Evolutionary conservation across 2,797 vertebrate genomes (phyloP).

Genomic region (Dallia pectoralis): DNA sequence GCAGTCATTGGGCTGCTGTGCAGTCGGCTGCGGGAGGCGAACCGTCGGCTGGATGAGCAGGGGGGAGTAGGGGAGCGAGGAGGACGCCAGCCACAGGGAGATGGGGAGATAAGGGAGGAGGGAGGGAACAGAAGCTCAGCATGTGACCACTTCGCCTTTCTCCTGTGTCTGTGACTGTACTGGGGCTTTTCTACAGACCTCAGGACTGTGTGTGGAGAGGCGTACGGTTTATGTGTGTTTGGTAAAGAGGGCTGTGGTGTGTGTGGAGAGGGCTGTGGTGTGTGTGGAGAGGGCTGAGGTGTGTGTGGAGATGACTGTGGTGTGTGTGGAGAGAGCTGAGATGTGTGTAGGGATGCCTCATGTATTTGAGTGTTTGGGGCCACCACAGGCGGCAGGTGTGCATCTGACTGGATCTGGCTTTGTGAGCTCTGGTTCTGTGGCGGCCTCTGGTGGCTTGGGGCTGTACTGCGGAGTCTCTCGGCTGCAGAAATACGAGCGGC

Average conservation of each 20-base stretch:
- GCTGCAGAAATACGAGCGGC: conserved; percentile 86
- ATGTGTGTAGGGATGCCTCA: background rate
- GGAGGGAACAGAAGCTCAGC: conserved; percentile 69
- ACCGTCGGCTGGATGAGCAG: conserved; percentile 86
- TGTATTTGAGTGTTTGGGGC: background rate
- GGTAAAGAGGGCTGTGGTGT: background rate
- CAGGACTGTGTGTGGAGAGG: conserved; percentile 35
- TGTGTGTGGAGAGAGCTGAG: background rate
- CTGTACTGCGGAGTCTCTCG: conserved; percentile 81
- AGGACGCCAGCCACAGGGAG: conserved; percentile 62
- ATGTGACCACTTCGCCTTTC: conserved; percentile 80
- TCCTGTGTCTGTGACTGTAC: conserved; percentile 63
- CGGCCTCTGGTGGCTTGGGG: conserved; percentile 69
- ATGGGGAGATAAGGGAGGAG: conserved; percentile 69
- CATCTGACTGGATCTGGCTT: background rate
- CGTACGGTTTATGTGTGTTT: conserved; percentile 19
- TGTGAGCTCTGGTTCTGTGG: conserved; percentile 39
- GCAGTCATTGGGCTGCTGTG: conserved; percentile 88
- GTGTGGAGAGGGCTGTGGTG: background rate
- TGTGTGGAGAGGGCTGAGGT: conserved; percentile 39
- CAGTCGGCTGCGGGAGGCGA: conserved; percentile 81
- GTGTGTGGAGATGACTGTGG: no score
- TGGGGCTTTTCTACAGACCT: conserved; percentile 35
- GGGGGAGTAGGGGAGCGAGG: conserved; percentile 84
- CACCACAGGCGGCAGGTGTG: background rate